A percentile compares a stretch with the other conserved stretches of the same genome.
phyloP scores from a whole-genome alignment of 2,888 invertebrate species.

The Temnothorax ravouxi region DNA sequence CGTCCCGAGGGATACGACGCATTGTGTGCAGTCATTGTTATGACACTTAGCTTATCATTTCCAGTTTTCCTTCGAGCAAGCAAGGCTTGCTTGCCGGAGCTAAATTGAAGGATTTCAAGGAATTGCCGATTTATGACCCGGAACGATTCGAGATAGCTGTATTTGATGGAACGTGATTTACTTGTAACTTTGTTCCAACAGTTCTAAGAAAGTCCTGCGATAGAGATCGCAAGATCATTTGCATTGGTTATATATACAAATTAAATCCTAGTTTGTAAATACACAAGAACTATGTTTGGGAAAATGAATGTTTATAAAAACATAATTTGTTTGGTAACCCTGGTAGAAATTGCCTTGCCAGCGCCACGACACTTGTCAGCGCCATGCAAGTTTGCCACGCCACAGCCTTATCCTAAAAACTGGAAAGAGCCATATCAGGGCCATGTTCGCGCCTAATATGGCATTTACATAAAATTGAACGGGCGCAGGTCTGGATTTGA shows the following conservation, averaged over 20 bases:
- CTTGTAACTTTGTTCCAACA: slow-evolving; percentile 25
- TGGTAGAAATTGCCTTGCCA: too few relatives aligned
- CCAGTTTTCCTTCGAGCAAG: slow-evolving; percentile 21
- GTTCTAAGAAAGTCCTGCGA: neutral
- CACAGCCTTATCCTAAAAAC: too few relatives aligned
- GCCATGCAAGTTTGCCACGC: too few relatives aligned
- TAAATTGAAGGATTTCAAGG: slow-evolving; percentile 39
- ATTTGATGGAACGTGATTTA: slow-evolving; percentile 33
- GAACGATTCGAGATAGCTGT: slow-evolving; percentile 35
- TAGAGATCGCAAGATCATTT: slow-evolving; percentile 5
- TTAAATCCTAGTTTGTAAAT: neutral
- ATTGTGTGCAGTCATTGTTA: slow-evolving; percentile 30
- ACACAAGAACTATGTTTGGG: neutral
- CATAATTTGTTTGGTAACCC: neutral
- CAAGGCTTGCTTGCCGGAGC: slow-evolving; percentile 2
- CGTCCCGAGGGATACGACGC: neutral
- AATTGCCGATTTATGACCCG: slow-evolving; percentile 44
- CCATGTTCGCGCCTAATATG: too few relatives aligned
- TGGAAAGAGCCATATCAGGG: too few relatives aligned
- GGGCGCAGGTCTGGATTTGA: too few relatives aligned
- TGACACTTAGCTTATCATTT: slow-evolving; percentile 45
- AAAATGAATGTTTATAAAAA: neutral
- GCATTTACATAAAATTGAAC: too few relatives aligned
- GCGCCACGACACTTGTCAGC: too few relatives aligned
- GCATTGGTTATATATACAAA: neutral